Evolutionary conservation across 2,113 vertebrate species (phyloP).

Genomic region (Microtus oregoni): DNA sequence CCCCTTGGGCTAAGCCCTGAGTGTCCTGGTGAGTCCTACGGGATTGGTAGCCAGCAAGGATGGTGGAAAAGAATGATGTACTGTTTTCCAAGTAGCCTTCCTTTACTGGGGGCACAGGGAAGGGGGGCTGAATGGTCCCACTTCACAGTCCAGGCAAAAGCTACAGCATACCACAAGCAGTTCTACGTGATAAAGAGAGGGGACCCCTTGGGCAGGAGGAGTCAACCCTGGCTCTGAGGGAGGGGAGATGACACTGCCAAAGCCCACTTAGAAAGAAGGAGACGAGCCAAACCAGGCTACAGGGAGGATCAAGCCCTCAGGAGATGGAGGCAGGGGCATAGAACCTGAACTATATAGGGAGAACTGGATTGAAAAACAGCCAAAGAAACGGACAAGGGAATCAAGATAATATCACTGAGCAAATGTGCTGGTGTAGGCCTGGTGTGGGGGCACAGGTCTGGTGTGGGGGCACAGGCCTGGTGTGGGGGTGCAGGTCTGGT

Average conservation of each 20-base stretch:
- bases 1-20: accelerated
- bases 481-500: no score
- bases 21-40: not conserved
- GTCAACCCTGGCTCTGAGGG: not conserved
- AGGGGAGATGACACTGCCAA: not conserved
- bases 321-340: no score
- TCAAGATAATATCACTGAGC: not conserved
- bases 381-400: no score
- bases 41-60: not conserved
- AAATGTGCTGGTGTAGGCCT: no score
- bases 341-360: not conserved
- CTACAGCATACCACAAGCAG: accelerated
- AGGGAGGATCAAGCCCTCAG: no score
- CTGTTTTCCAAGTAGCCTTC: not conserved
- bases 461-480: no score
- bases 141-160: not conserved
- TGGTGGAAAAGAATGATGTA: not conserved
- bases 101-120: not conserved
- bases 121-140: accelerated
- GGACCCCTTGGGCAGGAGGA: not conserved
- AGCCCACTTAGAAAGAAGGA: not conserved
- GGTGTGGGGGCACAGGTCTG: no score
- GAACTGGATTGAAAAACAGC: not conserved
- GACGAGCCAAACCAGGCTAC: not conserved
- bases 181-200: not conserved